Base-by-base conservation (phyloP, 2,797 vertebrate genomes). In the Pteropus rufus region DNA sequence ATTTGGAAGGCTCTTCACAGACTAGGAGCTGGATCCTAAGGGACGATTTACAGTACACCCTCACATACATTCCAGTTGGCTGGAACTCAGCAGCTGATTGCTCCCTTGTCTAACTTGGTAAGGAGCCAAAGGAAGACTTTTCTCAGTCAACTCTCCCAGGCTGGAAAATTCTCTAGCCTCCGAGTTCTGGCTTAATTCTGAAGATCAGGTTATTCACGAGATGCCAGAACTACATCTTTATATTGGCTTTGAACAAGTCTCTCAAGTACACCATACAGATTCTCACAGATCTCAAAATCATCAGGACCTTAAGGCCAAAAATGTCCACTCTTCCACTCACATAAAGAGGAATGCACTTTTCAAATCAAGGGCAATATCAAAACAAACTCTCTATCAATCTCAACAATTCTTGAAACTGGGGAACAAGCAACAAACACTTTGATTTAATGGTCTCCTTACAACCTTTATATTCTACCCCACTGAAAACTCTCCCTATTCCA, bases 181-280 rank as follows among this genome's bases (percentile, higher is more conserved):
- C 87, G 79, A 95, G 73, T 94, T 97, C 93, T 97, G 96, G 96
- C 96, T 96, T 96, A 97, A 97, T 56, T 94, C 72, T 96, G 91
- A 83, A 81, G 97, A 97, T 97, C 95, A 95, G 97, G 94, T 97
- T 97, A 95, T 97, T 97, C 96, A 90, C 73, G 39, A 96, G 67
- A 97, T 92, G 96, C 96, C 97, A 97, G 96, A 97, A 97, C 94
- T 97, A 41, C 52, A 34, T 97, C 96, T 97, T 97, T 96, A 96
- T 72, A 70, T 96, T 97, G 94, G 97, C 96, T 96, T 94, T 97
- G 89, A 97, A 95, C 79, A 96, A 93, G 81, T 97, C 92, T 97
- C 92, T 95, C 92, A 95, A 97, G 82, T 93, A 96, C 31, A 97
- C 89, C 70, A 86, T 80, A 91, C 24, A 24, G 67, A 97, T 96